Evolutionary conservation across 1,140 invertebrate genomes (phyloP), one percentile per base, ranked within the genome.

Genomic region (Brachionus asplanchnoidis): DNA sequence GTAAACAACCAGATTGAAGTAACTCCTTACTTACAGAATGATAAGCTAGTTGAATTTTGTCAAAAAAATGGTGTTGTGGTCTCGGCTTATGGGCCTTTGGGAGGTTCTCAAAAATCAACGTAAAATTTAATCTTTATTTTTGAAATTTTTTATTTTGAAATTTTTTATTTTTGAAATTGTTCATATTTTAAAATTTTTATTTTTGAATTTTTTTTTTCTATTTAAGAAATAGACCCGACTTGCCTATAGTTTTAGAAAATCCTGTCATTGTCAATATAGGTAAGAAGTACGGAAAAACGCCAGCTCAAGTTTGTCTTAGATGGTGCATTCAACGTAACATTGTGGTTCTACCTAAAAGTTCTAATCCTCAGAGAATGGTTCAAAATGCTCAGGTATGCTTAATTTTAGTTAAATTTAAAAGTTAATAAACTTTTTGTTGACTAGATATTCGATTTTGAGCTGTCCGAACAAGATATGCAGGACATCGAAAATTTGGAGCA

Each of bases 1-100:
- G 88, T 89, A 73, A 87, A 90, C 20, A 90, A 91, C 86, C 90
- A 91, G 86, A 89, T 89, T 60, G 90, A 91, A 86, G 89, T 90
- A 75, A 89, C 91, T 86, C 90, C 90, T 3, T 91, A 87, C 86
- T 88, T 90, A 80, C 88, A 90, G 85, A 90, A 88, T 14, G 86
- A 85, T 28, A 84, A 87, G 17, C 77, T 91, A 3, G 75, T 86
- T 46, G 56, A 87, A 14, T 90, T 87, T 84, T 91, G 90, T 84
- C 50, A 86, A 75, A 88, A 90, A n/a, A 87, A 88, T 66, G 86
- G 87, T 26, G 88, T 90, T 36, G 65, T 73, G 11, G 66, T 84
- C 20, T 70, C 82, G 9, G 82, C 82, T 44, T 84, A 84, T 75
- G 60, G 44, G 8, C 82, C 82, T 20, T 50, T 84, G 20, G 82